Evolutionary conservation across 2,113 vertebrate genomes (phyloP).

Genomic region (Phalacrocorax carbo): DNA sequence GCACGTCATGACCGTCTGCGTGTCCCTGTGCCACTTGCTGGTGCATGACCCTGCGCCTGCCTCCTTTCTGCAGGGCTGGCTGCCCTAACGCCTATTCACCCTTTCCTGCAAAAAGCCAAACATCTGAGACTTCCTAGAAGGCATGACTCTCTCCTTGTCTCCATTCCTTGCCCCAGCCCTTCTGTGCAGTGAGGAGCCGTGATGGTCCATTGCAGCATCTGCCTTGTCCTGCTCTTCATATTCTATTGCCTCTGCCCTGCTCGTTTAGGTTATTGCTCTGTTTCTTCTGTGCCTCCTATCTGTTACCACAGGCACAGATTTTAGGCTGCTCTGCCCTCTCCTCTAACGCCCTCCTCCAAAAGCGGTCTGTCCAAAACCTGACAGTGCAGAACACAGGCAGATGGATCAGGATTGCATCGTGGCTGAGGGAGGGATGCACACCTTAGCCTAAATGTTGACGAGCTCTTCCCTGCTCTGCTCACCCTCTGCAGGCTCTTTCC

Average conservation of each 20-base stretch:
- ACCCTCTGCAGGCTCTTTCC: not conserved
- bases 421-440: too few species aligned
- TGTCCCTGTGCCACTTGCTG: not conserved
- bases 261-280: not conserved
- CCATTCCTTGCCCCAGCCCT: not conserved
- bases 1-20: accelerated
- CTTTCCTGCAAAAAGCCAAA: not conserved
- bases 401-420: not conserved
- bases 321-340: not conserved
- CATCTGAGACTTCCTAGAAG: not conserved
- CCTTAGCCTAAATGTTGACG: too few species aligned
- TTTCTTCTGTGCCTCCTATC: not conserved
- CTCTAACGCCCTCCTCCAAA: not conserved
- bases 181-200: too few species aligned
- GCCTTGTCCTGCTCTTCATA: too few species aligned
- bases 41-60: not conserved
- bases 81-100: not conserved
- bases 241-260: not conserved
- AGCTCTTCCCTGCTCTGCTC: not conserved
- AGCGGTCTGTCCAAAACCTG: not conserved
- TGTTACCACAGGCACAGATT: not conserved
- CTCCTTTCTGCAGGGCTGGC: not conserved
- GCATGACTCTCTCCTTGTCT: not conserved
- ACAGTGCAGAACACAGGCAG: too few species aligned
- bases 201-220: not conserved